These are phyloP conservation scores for Mallotus villosus DNA, from an alignment of 2,797 vertebrate species.

Conservation along the genomic window DNA sequence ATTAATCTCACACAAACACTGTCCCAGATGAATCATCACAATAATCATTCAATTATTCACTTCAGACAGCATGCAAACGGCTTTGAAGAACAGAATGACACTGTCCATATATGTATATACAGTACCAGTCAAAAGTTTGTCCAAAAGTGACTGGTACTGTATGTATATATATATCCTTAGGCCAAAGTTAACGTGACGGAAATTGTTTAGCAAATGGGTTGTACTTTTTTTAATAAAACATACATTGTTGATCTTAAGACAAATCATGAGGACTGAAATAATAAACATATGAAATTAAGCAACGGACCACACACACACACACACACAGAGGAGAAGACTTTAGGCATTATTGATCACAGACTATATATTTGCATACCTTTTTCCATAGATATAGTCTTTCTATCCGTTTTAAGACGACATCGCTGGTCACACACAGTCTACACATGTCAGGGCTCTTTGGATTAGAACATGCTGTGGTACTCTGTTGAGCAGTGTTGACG, in stretches of 20 bases:
- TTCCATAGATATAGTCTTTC: slow-evolving; percentile 6
- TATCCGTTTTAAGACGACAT: background rate
- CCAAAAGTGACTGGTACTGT: too few relatives aligned
- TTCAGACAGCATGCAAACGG: too few relatives aligned
- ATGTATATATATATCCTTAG: background rate
- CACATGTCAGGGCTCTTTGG: slow-evolving; percentile 25
- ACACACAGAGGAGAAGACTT: background rate
- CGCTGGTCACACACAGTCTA: background rate
- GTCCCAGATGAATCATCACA: background rate
- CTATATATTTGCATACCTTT: slow-evolving; percentile 12
- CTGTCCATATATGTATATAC: too few relatives aligned
- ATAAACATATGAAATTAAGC: background rate
- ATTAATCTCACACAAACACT: background rate
- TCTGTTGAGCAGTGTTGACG: slow-evolving; percentile 16
- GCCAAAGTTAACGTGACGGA: background rate
- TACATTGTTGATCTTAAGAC: background rate
- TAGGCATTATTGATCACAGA: slow-evolving; percentile 17
- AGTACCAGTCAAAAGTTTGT: too few relatives aligned
- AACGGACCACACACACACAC: background rate
- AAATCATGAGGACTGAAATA: background rate
- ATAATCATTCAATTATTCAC: background rate
- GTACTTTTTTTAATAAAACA: slow-evolving; percentile 9
- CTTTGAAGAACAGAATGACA: too few relatives aligned
- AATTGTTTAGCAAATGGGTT: background rate
- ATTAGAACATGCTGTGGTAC: slow-evolving; percentile 19